Evolutionary conservation across 2,888 invertebrate species (phyloP).

Genomic region (Coecobrya sp.): DNA sequence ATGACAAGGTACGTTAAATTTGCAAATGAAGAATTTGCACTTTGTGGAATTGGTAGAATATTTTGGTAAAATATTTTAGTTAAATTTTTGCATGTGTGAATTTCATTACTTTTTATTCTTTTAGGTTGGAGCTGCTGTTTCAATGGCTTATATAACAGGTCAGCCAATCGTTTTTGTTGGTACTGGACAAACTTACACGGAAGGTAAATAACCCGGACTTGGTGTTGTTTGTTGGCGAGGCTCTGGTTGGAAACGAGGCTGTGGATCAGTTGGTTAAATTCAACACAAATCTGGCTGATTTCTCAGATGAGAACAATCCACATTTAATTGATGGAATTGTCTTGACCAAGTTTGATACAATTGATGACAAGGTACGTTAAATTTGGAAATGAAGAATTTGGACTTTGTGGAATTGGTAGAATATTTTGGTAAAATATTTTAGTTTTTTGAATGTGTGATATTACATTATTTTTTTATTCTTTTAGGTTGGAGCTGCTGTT

Average conservation of each 20-base stretch:
- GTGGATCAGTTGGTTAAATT: slow-evolving; percentile 99
- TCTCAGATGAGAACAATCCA: slow-evolving; percentile 92
- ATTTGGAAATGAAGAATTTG: too few relatives aligned
- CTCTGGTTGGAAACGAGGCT: slow-evolving; percentile 99
- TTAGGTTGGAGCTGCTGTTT: slow-evolving; percentile 98
- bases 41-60: too few relatives aligned
- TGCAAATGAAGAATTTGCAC: neutral
- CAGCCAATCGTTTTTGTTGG: slow-evolving; percentile 99
- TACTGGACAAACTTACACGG: slow-evolving; percentile 99
- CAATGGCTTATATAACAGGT: slow-evolving; percentile 99
- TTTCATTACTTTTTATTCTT: neutral
- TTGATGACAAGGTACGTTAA: slow-evolving; percentile 97
- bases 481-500: slow-evolving; percentile 97
- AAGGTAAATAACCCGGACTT: slow-evolving; percentile 99
- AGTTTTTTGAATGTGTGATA: too few relatives aligned
- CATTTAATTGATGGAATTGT: slow-evolving; percentile 99
- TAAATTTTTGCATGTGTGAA: too few relatives aligned
- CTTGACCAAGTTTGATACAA: slow-evolving; percentile 99
- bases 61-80: too few relatives aligned
- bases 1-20: slow-evolving; percentile 93
- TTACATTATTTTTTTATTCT: neutral
- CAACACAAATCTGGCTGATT: slow-evolving; percentile 98
- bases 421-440: too few relatives aligned
- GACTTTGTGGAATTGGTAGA: too few relatives aligned
- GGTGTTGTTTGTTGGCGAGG: slow-evolving; percentile 99